phyloP scores from a whole-genome alignment of 2,113 vertebrate genomes.

The Thamnaconus septentrionalis region DNA sequence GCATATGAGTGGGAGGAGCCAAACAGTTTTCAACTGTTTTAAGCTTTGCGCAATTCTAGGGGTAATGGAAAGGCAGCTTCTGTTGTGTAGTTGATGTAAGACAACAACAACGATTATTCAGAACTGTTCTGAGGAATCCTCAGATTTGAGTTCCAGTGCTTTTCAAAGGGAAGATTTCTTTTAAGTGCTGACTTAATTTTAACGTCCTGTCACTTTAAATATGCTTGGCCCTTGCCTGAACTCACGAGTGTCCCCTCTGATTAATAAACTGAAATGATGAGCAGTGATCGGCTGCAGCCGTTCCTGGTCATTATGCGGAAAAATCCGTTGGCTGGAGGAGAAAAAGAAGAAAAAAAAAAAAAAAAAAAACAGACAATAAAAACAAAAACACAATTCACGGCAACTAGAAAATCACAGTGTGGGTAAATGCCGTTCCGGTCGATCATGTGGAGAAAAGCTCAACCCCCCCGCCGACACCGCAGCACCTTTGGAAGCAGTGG shows the following conservation, averaged over 20 bases:
- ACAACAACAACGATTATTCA: no score
- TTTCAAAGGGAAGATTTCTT: conserved; percentile 41
- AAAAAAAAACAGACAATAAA: conserved; percentile 8
- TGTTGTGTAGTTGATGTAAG: no score
- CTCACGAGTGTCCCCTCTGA: conserved; percentile 34
- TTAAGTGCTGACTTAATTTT: background rate
- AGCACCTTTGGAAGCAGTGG: conserved; percentile 35
- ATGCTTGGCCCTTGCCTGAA: conserved; percentile 29
- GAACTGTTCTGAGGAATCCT: background rate
- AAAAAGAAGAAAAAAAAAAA: background rate
- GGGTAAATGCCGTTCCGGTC: conserved; percentile 39
- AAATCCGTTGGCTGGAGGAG: background rate
- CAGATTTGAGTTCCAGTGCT: background rate
- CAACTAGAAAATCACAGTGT: conserved; percentile 8
- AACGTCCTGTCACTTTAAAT: conserved; percentile 24
- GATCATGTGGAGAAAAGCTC: conserved; percentile 38
- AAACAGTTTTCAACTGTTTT: no score
- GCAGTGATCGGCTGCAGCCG: no score
- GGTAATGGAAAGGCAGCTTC: no score
- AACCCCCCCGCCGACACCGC: conserved; percentile 41
- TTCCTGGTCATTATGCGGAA: background rate
- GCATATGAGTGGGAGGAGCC: no score
- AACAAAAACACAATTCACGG: conserved; percentile 20
- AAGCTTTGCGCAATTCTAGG: no score
- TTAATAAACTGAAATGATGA: conserved; percentile 65